Base-by-base conservation (phyloP, 2,797 vertebrate genomes). In the Gymnothorax javanicus region DNA sequence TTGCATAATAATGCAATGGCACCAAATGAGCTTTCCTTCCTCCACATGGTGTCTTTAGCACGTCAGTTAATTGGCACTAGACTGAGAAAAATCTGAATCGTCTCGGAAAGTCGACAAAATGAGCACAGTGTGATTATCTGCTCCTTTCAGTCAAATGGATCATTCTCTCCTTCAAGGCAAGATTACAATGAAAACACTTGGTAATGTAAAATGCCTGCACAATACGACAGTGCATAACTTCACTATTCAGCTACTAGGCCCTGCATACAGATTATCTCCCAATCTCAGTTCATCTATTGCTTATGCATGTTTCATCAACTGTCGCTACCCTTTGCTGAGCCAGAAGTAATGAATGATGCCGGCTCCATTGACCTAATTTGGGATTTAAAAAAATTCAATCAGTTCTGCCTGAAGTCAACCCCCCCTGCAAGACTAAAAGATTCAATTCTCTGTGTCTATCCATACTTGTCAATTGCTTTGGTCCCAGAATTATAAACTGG, bases 271-370 rank as follows among this genome's bases (percentile, higher is more conserved):
- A 50, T 20, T 57, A 33, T 56, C 13, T 25, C 83, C 23, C 15
- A 23, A 58, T 87, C 9, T 13, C 83, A 15, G 64, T 25, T 54
- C 81, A 12, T 25, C 25, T 23, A 23, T 62, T 86, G 52, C 85
- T 69, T n/a, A 83, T n/a, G 64, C 71, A 33, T 69, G 83, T 69
- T 77, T 64, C 60, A 56, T 56, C 71, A 8, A 25, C 57, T 11
- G 33, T 27, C 7, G 27, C 71, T 15, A 20, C 57, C 67, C n/a
- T 6, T 52, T 54, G 64, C 91, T 87, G 89, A 89, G 90, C 91
- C 86, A 91, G 91, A 91, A 87, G 92, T 94, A 95, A 95, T 93
- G 94, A 93, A 92, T 91, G 93, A 90, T 87, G 88, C 85, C 23
- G 62, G 59, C 33, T 50, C 69, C 71, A 52, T 85, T 56, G 27